Evolutionary conservation across 2,888 invertebrate species (phyloP).

Genomic region (Alloscopus bannaensis): DNA sequence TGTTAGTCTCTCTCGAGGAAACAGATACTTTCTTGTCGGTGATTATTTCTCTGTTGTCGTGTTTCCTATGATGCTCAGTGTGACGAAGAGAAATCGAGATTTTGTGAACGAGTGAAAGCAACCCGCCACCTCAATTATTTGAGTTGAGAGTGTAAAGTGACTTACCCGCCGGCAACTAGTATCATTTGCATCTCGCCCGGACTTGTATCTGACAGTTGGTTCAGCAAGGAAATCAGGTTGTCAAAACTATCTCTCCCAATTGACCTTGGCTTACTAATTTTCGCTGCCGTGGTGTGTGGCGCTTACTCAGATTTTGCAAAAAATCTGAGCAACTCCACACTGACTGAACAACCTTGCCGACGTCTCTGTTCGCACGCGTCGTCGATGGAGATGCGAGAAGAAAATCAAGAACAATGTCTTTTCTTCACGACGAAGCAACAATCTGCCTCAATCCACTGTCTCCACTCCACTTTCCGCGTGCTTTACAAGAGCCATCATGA

Average conservation of each 20-base stretch:
- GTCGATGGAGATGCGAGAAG: not conserved
- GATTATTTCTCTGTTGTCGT: too few relatives aligned
- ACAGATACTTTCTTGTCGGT: too few relatives aligned
- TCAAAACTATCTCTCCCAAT: constrained; percentile 65
- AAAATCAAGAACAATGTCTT: not conserved
- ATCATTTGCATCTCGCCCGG: constrained; percentile 73
- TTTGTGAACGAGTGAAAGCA: too few relatives aligned
- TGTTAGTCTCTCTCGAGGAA: too few relatives aligned
- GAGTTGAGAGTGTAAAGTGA: constrained; percentile 15
- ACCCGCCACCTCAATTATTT: too few relatives aligned
- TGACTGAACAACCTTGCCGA: too few relatives aligned
- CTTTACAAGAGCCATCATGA: not conserved
- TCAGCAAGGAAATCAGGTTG: constrained; percentile 65
- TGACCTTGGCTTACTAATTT: constrained; percentile 61
- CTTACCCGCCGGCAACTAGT: constrained; percentile 73
- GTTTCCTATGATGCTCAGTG: too few relatives aligned
- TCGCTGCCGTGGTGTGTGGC: constrained; percentile 51
- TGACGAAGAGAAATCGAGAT: too few relatives aligned
- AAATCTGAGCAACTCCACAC: constrained; percentile 60
- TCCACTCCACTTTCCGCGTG: not conserved
- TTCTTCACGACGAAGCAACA: not conserved
- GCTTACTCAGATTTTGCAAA: constrained; percentile 58
- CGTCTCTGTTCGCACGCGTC: not conserved
- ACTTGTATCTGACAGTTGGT: constrained; percentile 65
- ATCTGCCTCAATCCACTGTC: not conserved